phyloP scores from a whole-genome alignment of 2,888 invertebrate species.

The Chaetogeoica ovagalla region DNA sequence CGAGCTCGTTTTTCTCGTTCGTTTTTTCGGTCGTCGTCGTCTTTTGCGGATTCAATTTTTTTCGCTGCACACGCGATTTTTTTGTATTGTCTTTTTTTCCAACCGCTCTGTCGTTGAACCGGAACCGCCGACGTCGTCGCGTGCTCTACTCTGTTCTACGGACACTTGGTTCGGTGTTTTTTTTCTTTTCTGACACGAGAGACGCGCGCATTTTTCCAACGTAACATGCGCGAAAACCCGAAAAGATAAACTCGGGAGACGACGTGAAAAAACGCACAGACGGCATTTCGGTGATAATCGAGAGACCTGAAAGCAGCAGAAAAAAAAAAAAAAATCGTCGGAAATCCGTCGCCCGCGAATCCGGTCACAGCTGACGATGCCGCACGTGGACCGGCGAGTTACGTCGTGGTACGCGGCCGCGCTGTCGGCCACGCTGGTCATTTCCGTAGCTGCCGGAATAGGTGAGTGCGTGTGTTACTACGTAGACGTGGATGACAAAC shows the following conservation, averaged over 20 bases:
- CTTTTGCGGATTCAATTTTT: background rate
- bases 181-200: too few species aligned
- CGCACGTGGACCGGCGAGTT: conserved; percentile 15
- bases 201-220: background rate
- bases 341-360: background rate
- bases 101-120: too few species aligned
- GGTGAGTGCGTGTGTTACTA: background rate
- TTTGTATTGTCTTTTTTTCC: too few species aligned
- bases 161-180: too few species aligned
- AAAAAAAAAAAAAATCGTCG: too few species aligned
- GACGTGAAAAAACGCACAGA: background rate
- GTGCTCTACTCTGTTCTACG: too few species aligned
- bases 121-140: too few species aligned
- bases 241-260: background rate
- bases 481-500: too few species aligned
- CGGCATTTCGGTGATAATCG: background rate
- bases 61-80: too few species aligned
- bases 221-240: background rate
- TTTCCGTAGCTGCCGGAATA: conserved; percentile 43
- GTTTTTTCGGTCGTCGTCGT: background rate
- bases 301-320: too few species aligned
- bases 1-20: background rate
- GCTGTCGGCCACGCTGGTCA: conserved; percentile 30
- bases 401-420: conserved; percentile 21
- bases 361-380: background rate